Percentiles rank a stretch among this genome's conserved stretches.
Conservation (phyloP, 35 echinoderm and acorn worm species). For the Diadema setosum region DNA sequence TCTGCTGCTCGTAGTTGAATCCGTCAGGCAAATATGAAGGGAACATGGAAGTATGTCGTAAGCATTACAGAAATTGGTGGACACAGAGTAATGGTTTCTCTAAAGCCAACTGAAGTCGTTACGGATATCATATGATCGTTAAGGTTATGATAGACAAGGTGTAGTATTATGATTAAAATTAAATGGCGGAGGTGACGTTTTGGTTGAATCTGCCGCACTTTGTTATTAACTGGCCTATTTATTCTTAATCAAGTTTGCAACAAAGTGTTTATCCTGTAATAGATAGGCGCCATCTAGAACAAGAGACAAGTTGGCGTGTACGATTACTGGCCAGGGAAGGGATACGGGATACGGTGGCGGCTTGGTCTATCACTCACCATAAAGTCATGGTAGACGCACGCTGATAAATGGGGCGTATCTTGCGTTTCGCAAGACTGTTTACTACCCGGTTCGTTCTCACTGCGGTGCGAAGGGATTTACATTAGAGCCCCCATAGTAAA, state of each 20-base stretch:
- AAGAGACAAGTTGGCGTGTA: not conserved
- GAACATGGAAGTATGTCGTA: too few relatives aligned
- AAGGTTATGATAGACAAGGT: not conserved
- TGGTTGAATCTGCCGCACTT: too few relatives aligned
- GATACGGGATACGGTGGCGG: not conserved
- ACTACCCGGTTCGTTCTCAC: not conserved
- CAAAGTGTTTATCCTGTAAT: not conserved
- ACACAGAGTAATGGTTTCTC: too few relatives aligned
- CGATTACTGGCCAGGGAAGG: not conserved
- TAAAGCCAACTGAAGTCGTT: too few relatives aligned
- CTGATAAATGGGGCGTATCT: not conserved
- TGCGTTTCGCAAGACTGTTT: not conserved
- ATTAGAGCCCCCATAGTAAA: not conserved
- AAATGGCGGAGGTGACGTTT: not conserved
- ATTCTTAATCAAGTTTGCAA: not conserved
- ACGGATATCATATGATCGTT: too few relatives aligned
- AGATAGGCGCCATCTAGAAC: not conserved
- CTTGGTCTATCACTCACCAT: conserved; percentile 1
- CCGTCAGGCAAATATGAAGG: too few relatives aligned
- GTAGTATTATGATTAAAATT: not conserved
- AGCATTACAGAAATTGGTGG: too few relatives aligned
- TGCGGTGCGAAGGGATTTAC: conserved; percentile 2
- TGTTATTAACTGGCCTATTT: too few relatives aligned
- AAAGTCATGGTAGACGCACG: not conserved
- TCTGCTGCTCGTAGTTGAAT: too few relatives aligned